Evolutionary conservation across 2,888 invertebrate genomes (phyloP), one percentile per base, ranked within the genome.

Genomic region (Panorpa germanica): DNA sequence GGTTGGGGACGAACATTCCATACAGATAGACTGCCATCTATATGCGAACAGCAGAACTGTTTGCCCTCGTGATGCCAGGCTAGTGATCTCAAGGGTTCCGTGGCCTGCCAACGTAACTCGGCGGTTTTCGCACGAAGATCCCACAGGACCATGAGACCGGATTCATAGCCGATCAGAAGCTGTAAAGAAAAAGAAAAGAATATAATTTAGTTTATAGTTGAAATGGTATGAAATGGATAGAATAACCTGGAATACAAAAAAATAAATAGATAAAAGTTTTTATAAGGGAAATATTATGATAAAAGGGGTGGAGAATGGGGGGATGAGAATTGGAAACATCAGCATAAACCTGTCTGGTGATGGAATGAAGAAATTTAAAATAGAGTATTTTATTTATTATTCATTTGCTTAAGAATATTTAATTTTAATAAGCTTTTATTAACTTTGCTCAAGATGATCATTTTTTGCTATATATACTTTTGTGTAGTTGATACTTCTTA

Each of bases 61-160:
- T 90, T 91, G 40, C 95, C 98, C 58, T 98, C 96, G 59, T 83
- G 77, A 55, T 95, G 91, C 98, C 98, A 98, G 38, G 85, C 70
- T 45, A 90, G 71, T 31, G 90, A 88, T 47, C 78, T 70, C 42
- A 93, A 61, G 31, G 70, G 71, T 50, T 83, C 83, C 15, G 65
- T 61, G 32, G 76, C 65, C 45, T 70, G 67, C 57, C 76, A 82
- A 49, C 90, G 68, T 57, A 76, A 70, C 48, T 98, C 96, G 22
- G 83, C 88, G 41, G 58, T 59, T 56, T 81, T 83, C 44, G 65
- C 70, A 45, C 77, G 74, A 49, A 98, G 65, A 63, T 98, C 95
- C 98, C 98, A 98, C 43, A 93, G 65, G 27, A 86, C 91, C 43
- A 96, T 70, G 47, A 82, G 75, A 13, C 98, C 98, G 40, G 76